A percentile compares a stretch with the other conserved stretches of the same genome.
phyloP scores from a whole-genome alignment of 1,140 invertebrate species.

The Brachionus paranguensis region DNA sequence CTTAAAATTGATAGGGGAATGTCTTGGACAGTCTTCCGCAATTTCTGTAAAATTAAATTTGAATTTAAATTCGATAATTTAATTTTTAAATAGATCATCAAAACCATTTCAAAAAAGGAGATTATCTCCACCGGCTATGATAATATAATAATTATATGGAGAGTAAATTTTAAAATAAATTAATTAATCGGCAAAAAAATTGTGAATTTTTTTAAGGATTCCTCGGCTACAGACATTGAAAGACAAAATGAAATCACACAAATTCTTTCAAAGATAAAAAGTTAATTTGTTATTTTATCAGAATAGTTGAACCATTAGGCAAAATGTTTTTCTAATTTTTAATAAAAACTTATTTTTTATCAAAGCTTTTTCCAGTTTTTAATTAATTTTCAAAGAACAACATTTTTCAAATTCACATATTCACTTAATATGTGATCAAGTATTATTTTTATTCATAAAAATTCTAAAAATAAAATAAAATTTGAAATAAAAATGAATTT shows the following conservation, averaged over 20 bases:
- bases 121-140: neutral
- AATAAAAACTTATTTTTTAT: neutral
- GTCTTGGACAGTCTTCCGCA: neutral
- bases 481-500: no score
- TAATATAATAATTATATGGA: neutral
- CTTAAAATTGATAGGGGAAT: neutral
- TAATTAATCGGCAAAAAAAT: neutral
- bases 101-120: neutral
- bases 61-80: neutral
- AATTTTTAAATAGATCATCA: neutral
- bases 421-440: no score
- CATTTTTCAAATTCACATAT: no score
- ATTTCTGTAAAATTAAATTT: neutral
- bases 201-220: neutral
- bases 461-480: no score
- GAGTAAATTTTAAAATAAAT: neutral
- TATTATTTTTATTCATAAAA: no score
- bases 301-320: neutral
- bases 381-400: no score
- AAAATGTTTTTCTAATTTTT: neutral
- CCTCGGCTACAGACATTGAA: neutral
- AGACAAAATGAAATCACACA: neutral
- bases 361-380: no score
- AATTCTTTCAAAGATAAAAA: neutral
- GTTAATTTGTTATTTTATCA: neutral